Evolutionary conservation across 2,113 vertebrate genomes (phyloP).

Genomic region (Balaenoptera acutorostrata): DNA sequence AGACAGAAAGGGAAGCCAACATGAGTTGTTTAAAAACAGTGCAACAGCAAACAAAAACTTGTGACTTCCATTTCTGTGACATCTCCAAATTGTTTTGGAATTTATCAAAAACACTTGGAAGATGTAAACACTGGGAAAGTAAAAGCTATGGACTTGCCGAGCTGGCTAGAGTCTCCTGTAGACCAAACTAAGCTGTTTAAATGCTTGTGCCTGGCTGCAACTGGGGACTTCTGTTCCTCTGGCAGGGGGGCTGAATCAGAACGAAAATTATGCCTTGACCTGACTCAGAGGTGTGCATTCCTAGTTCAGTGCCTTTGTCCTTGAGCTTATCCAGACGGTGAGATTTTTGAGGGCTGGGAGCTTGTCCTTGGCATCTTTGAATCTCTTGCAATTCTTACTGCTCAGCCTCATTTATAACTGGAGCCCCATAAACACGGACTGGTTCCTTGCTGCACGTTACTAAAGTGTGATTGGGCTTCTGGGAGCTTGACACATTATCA

Average conservation of each 20-base stretch:
- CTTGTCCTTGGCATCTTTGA: not conserved
- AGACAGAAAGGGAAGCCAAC: not conserved
- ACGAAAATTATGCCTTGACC: not conserved
- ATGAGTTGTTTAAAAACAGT: not conserved
- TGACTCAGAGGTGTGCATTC: not conserved
- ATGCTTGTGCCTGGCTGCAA: not conserved
- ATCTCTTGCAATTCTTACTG: not conserved
- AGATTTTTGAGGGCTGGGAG: not conserved
- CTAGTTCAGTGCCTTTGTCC: not conserved
- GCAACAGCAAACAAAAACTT: not conserved
- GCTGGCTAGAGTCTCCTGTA: not conserved
- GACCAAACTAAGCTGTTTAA: not conserved
- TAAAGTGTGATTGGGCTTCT: not conserved
- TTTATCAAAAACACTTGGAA: constrained; percentile 33
- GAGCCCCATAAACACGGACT: not conserved
- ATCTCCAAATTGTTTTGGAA: not conserved
- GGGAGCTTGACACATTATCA: not conserved
- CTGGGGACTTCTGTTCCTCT: not conserved
- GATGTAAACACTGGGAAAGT: not conserved
- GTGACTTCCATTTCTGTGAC: not conserved
- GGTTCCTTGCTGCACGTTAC: not conserved
- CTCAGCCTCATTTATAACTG: not conserved
- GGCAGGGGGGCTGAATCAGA: not conserved
- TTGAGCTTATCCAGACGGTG: not conserved
- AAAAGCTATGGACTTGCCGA: not conserved